Evolutionary conservation across 1,140 invertebrate species (phyloP).

Genomic region (Drosophila repleta): DNA sequence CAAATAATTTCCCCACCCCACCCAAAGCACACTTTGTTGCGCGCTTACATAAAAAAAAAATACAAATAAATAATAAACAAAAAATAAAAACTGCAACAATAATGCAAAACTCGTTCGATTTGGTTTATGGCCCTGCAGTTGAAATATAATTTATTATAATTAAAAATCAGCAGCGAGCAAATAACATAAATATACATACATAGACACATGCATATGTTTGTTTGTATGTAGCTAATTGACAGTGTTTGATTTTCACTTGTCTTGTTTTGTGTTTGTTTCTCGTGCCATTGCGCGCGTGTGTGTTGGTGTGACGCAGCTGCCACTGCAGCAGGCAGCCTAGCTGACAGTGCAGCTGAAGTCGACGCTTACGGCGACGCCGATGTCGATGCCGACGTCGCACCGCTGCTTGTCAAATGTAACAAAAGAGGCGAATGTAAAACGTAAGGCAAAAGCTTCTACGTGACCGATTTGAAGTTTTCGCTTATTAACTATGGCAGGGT

Average conservation of each 20-base stretch:
- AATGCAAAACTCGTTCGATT: slow-evolving; percentile 41
- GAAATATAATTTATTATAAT: slow-evolving; percentile 70
- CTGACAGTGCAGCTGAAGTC: slow-evolving; percentile 34
- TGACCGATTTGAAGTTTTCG: slow-evolving; percentile 65
- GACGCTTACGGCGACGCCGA: slow-evolving; percentile 4
- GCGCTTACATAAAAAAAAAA: slow-evolving; percentile 63
- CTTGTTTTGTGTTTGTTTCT: slow-evolving; percentile 39
- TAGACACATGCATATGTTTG: slow-evolving; percentile 7
- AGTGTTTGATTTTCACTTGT: slow-evolving; percentile 53
- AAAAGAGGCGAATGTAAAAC: slow-evolving; percentile 32
- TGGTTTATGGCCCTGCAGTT: slow-evolving; percentile 42
- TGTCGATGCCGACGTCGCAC: not conserved
- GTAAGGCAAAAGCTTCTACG: slow-evolving; percentile 64
- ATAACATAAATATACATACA: slow-evolving; percentile 38
- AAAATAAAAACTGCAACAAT: slow-evolving; percentile 30
- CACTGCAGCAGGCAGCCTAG: slow-evolving; percentile 35
- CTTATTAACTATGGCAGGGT: slow-evolving; percentile 13
- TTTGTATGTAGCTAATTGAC: slow-evolving; percentile 40
- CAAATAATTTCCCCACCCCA: slow-evolving; percentile 18
- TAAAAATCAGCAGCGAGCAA: slow-evolving; percentile 46
- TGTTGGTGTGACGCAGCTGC: slow-evolving; percentile 34
- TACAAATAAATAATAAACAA: slow-evolving; percentile 28
- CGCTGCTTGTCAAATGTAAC: slow-evolving; percentile 38
- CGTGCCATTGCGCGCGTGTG: slow-evolving; percentile 33
- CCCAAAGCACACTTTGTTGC: slow-evolving; percentile 35